Conservation (phyloP, 2,797 vertebrate genomes). For the Odontamblyopus rebecca region DNA sequence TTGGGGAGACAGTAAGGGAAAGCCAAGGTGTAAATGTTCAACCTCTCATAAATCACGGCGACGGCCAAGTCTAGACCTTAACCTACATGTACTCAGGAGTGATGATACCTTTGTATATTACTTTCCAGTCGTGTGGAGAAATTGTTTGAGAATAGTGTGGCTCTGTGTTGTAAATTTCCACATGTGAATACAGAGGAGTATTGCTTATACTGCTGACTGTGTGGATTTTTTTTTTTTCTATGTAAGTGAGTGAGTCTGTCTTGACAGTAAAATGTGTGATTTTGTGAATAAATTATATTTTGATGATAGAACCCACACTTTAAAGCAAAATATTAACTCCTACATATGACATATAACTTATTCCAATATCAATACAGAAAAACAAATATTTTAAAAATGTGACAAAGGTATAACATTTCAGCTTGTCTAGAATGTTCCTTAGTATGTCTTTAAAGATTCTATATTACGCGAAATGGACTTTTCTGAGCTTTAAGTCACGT, state of each 20-base stretch:
- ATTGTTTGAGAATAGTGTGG: constrained; percentile 55
- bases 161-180: constrained; percentile 26
- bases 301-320: background rate
- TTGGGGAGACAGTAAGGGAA: constrained; percentile 83
- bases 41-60: constrained; percentile 84
- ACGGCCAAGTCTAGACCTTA: constrained; percentile 82
- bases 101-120: constrained; percentile 78
- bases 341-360: too few relatives aligned
- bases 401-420: too few relatives aligned
- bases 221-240: background rate
- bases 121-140: constrained; percentile 62
- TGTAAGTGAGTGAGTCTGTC: background rate
- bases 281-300: background rate
- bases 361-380: too few relatives aligned
- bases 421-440: too few relatives aligned
- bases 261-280: background rate
- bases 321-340: background rate
- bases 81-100: constrained; percentile 83
- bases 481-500: too few relatives aligned
- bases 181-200: constrained; percentile 22
- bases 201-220: constrained; percentile 6
- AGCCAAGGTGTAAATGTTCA: constrained; percentile 85
- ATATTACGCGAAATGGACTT: too few relatives aligned
- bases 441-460: too few relatives aligned
- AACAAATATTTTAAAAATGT: too few relatives aligned